Evolutionary conservation across 2,113 vertebrate genomes (phyloP).

Genomic region (Abramis brama): DNA sequence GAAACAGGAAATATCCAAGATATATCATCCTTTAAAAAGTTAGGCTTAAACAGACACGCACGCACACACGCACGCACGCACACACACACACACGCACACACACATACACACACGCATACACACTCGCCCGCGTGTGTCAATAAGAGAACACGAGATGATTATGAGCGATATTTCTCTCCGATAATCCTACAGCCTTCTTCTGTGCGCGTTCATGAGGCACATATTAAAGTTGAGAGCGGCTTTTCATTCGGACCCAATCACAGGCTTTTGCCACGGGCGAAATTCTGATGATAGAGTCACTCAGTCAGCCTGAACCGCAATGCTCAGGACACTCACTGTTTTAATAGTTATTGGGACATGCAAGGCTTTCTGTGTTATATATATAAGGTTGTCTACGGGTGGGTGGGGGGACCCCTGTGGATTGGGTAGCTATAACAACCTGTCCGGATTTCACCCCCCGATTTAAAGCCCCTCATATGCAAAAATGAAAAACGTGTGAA

Average conservation of each 20-base stretch:
- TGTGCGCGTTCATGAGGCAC: slow-evolving; percentile 76
- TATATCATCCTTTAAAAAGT: slow-evolving; percentile 82
- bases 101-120: slow-evolving; percentile 58
- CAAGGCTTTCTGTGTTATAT: slow-evolving; percentile 67
- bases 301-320: slow-evolving; percentile 27
- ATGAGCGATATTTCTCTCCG: slow-evolving; percentile 29
- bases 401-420: slow-evolving; percentile 78
- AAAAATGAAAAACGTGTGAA: slow-evolving; percentile 79
- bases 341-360: slow-evolving; percentile 86
- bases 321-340: slow-evolving; percentile 78
- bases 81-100: slow-evolving; percentile 61
- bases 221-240: slow-evolving; percentile 80
- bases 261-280: slow-evolving; percentile 85
- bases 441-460: slow-evolving; percentile 87
- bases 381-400: slow-evolving; percentile 31
- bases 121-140: slow-evolving; percentile 60
- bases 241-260: slow-evolving; percentile 83
- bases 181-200: slow-evolving; percentile 57
- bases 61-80: slow-evolving; percentile 66
- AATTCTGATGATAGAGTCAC: slow-evolving; percentile 76
- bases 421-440: slow-evolving; percentile 89
- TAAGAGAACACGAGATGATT: slow-evolving; percentile 39
- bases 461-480: slow-evolving; percentile 86
- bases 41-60: slow-evolving; percentile 73
- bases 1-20: slow-evolving; percentile 87